phyloP scores from a whole-genome alignment of 2,113 vertebrate species.

The Syrmaticus mikado region DNA sequence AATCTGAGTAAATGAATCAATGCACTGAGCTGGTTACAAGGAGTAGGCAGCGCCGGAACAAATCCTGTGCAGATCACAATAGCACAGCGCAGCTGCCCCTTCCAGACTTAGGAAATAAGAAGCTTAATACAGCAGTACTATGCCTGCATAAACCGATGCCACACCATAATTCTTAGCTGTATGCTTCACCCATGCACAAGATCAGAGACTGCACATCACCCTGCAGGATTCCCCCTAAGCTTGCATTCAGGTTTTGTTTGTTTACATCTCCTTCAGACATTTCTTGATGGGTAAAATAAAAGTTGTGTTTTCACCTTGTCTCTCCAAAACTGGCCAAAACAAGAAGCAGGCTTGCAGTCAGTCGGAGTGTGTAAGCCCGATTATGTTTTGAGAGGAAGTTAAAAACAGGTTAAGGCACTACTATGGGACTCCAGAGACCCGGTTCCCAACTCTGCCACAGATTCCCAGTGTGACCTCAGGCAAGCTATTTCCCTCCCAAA shows the following conservation, averaged over 20 bases:
- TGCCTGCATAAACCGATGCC: neutral
- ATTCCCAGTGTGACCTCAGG: conserved; percentile 26
- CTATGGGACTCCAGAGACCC: neutral
- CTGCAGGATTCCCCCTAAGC: fast-evolving
- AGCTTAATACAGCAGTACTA: fast-evolving
- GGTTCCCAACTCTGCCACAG: conserved; percentile 38
- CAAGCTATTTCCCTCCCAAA: conserved; percentile 50
- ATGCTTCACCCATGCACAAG: fast-evolving
- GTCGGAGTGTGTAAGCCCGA: neutral
- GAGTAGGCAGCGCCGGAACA: neutral
- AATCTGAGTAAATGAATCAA: neutral
- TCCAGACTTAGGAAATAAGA: neutral
- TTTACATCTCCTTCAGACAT: neutral
- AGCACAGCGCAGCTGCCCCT: fast-evolving
- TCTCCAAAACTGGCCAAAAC: neutral
- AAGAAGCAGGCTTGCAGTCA: neutral
- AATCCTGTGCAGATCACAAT: neutral
- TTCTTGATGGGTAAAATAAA: neutral
- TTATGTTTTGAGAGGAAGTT: conserved; percentile 26
- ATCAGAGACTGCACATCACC: too few relatives aligned
- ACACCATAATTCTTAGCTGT: too few relatives aligned
- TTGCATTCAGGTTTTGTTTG: neutral
- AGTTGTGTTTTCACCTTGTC: neutral
- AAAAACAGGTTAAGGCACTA: conserved; percentile 21
- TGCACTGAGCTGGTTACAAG: fast-evolving